These are phyloP conservation scores for Phytoseiulus persimilis DNA, from an alignment of 2,888 invertebrate genomes.

Conservation along the genomic window DNA sequence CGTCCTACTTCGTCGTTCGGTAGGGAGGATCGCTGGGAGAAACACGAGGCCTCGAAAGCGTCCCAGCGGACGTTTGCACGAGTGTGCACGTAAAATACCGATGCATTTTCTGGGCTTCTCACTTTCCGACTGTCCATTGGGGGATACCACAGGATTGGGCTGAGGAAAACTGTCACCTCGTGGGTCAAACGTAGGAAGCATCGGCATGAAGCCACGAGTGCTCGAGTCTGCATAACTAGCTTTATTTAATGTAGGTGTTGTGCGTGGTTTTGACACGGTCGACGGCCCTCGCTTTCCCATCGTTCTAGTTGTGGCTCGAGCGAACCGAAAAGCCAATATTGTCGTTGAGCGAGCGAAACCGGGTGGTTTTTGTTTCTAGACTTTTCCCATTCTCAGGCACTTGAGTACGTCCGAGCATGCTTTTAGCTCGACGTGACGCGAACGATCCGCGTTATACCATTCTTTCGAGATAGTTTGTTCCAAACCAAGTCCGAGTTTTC, in stretches of 20 bases:
- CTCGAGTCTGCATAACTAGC: background rate
- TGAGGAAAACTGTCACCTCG: background rate
- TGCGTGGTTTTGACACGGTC: background rate
- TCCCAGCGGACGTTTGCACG: too few relatives aligned
- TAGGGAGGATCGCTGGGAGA: too few relatives aligned
- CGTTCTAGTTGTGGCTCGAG: background rate
- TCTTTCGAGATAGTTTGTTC: too few relatives aligned
- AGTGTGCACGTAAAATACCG: too few relatives aligned
- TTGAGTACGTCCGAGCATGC: background rate
- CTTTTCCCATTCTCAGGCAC: background rate
- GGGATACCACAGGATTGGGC: background rate
- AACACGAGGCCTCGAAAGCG: too few relatives aligned
- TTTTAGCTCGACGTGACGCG: background rate
- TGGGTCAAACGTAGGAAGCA: background rate
- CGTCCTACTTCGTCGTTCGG: too few relatives aligned
- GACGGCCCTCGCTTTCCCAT: background rate
- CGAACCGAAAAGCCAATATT: background rate
- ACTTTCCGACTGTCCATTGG: background rate
- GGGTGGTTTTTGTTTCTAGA: background rate
- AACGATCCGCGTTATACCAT: too few relatives aligned
- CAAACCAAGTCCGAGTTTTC: too few relatives aligned
- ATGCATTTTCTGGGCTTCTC: background rate
- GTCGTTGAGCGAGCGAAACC: background rate
- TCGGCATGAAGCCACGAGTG: background rate
- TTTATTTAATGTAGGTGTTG: background rate